phyloP scores from a whole-genome alignment of 2,113 vertebrate genomes.

The Paratilapia polleni region DNA sequence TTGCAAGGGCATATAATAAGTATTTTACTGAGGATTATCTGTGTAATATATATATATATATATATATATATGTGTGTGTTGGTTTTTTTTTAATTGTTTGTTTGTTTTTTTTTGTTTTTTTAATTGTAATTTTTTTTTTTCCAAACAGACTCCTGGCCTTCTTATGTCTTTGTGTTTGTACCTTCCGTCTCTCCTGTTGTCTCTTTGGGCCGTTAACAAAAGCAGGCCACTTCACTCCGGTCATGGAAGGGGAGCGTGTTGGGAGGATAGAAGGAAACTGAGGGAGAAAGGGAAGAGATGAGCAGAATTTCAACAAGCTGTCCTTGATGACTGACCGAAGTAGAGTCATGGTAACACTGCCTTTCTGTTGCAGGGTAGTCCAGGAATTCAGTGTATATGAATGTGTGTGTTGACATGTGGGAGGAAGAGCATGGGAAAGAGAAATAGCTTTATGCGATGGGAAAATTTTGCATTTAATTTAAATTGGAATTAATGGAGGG shows the following conservation, averaged over 20 bases:
- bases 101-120: slow-evolving; percentile 19
- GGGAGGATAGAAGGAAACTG: slow-evolving; percentile 45
- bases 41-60: no score
- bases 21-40: slow-evolving; percentile 69
- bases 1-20: slow-evolving; percentile 67
- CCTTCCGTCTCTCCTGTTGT: slow-evolving; percentile 8
- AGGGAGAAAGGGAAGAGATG: slow-evolving; percentile 53
- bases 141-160: slow-evolving; percentile 26
- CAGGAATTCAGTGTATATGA: slow-evolving; percentile 1
- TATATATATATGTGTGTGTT: no score
- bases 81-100: no score
- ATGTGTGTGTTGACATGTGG: background rate
- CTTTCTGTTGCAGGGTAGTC: slow-evolving; percentile 40
- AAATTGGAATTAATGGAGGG: slow-evolving; percentile 11
- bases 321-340: slow-evolving; percentile 61
- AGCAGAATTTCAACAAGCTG: slow-evolving; percentile 76
- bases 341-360: slow-evolving; percentile 64
- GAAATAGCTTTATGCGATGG: slow-evolving; percentile 20
- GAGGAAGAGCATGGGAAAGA: slow-evolving; percentile 9
- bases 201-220: slow-evolving; percentile 68
- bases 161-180: slow-evolving; percentile 6
- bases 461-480: slow-evolving; percentile 29
- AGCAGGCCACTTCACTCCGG: slow-evolving; percentile 51
- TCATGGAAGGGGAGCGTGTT: slow-evolving; percentile 13
- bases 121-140: slow-evolving; percentile 19